phyloP scores from a whole-genome alignment of 23 tunicate species.

The Ciona savignyi region DNA sequence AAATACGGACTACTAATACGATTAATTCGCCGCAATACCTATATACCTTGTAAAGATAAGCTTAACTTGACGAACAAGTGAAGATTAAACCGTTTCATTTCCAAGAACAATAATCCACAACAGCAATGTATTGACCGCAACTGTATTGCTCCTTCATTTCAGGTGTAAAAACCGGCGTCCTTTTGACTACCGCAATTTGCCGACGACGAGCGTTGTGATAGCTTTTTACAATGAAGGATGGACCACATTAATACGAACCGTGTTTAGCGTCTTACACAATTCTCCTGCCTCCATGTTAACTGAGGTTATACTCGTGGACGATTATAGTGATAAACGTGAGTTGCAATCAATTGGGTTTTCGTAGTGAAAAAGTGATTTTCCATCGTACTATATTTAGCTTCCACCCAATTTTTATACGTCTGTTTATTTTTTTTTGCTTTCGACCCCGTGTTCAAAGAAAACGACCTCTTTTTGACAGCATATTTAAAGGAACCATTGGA shows the following conservation, averaged over 20 bases:
- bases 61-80: too few species aligned
- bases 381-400: neutral
- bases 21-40: too few species aligned
- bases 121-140: too few species aligned
- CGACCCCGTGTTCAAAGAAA: too few species aligned
- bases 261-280: slow-evolving; percentile 75
- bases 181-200: slow-evolving; percentile 66
- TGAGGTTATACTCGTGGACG: slow-evolving; percentile 83
- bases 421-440: neutral
- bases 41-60: too few species aligned
- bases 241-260: slow-evolving; percentile 74
- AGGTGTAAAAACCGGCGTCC: slow-evolving; percentile 63
- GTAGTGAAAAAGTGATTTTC: too few species aligned
- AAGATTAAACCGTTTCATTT: neutral
- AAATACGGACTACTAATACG: too few species aligned
- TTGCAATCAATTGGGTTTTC: too few species aligned
- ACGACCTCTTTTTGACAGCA: slow-evolving; percentile 27
- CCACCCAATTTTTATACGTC: neutral
- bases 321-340: slow-evolving; percentile 75
- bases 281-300: slow-evolving; percentile 62
- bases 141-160: neutral
- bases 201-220: slow-evolving; percentile 76
- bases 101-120: too few species aligned
- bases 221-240: slow-evolving; percentile 89
- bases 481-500: slow-evolving; percentile 56